Evolutionary conservation across 2,113 vertebrate genomes (phyloP), one percentile per base, ranked within the genome.

Genomic region (Empidonax alnorum): DNA sequence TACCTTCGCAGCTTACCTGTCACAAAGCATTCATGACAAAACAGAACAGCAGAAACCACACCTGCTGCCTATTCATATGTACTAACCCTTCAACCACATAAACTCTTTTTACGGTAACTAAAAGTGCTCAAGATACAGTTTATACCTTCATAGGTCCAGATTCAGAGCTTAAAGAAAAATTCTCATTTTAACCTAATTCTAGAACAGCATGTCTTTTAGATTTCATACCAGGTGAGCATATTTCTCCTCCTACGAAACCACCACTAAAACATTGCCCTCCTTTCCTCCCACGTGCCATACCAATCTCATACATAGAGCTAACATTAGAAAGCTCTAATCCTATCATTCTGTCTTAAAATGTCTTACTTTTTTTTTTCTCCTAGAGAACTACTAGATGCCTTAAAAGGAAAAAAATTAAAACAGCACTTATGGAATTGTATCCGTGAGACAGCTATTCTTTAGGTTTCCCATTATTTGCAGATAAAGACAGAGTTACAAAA

Each of bases 191-290:
- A 63, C 17, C 68, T 88, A 93, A 94, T 74, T 95, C 85, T 74
- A 72, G 92, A 88, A 96, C 85, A 95, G 85, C 63, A 52, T 21
- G 31, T 94, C 90, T 93, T 93, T 80, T 46, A 90, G 33, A 95
- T 94, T 85, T 91, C 72, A 80, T 77, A 96, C 14, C 31, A 59
- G 72, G 56, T 86, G 65, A 94, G 56, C 88, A 88, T 88, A 96
- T 86, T 97, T 95, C 44, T 95, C 82, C 92, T 96, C 93, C 94
- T 85, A 96, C 72, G 10, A 84, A 88, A 93, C 87, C 66, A 90
- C 50, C 8, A 0, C 72, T 93, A 83, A 95, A 96, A 90, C 75
- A 92, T 19, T 94, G 92, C 85, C 85, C 95, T 90, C 85, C 85
- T 94, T 87, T 90, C 93, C 65, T 94, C 94, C 96, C 90, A 96